A percentile compares a stretch with the other conserved stretches of the same genome.
Conservation (phyloP, 2,888 invertebrate species). For the Anaspis maculata region DNA sequence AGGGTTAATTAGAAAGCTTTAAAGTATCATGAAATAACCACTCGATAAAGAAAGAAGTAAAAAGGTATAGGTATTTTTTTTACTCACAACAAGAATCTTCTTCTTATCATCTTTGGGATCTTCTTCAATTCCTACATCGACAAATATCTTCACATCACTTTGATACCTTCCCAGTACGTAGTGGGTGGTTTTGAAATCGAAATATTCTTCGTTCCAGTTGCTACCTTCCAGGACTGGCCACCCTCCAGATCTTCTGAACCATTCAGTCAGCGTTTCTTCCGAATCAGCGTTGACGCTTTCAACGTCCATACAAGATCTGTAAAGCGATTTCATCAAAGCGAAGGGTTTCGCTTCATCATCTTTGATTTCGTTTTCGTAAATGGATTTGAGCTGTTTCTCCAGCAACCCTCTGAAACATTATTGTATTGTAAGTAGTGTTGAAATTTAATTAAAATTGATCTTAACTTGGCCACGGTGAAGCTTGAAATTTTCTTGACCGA, state of each 20-base stretch:
- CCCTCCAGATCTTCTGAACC: constrained; percentile 58
- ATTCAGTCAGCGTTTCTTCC: constrained; percentile 4
- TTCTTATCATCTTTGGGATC: neutral
- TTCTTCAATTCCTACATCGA: neutral
- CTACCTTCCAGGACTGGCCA: constrained; percentile 79
- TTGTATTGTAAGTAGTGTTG: neutral
- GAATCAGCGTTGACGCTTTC: constrained; percentile 22
- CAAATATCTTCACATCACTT: neutral
- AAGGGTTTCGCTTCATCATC: constrained; percentile 56
- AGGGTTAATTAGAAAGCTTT: too few species aligned
- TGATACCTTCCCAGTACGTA: neutral
- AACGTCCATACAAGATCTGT: constrained; percentile 74
- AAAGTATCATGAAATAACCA: too few species aligned
- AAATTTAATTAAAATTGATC: neutral
- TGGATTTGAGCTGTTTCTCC: constrained; percentile 12
- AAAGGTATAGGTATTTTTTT: neutral
- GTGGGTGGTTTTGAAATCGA: constrained; percentile 29
- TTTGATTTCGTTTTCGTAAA: constrained; percentile 51
- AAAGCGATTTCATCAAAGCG: constrained; percentile 64
- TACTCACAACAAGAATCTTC: neutral
- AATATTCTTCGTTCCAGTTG: constrained; percentile 56
- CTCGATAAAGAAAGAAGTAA: too few species aligned
- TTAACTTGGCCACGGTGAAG: neutral
- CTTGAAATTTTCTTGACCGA: neutral
- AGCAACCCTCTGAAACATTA: neutral